Base-by-base conservation (phyloP, 2,797 vertebrate species). In the Malacoraja senta region DNA sequence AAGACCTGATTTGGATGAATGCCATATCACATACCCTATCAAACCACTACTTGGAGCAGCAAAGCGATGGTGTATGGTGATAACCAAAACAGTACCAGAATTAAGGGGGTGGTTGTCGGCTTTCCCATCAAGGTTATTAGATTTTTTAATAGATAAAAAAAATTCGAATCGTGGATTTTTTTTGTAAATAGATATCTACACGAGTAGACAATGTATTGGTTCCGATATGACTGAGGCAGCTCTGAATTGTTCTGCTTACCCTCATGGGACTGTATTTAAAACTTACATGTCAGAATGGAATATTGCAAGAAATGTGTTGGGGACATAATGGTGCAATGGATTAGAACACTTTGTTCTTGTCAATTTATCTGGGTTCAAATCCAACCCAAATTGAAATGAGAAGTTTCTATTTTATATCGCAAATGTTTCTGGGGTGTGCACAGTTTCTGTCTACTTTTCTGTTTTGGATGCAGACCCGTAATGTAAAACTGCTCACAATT, bases 1-100 rank as follows among this genome's bases (percentile, higher is more conserved):
- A 92, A 92, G 90, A 92, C 90, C 90, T 92, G 90, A 92, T 92
- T 53, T 76, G 90, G 90, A 92, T 76, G 90, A 92, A 92, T 92
- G 68, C 71, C 38, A 92, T 76, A 92, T 76, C 26, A 76, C 68
- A 92, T 91, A 91, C 26, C 90, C 68, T 76, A 53, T 92, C 90
- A 92, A 76, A 92, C 83, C 53, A 86, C 71, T 92, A 92, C 72
- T 76, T 92, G 90, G 90, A 92, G 71, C 71, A 92, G 90, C 90
- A 92, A 92, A 71, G 84, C 17, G 84, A 65, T 88, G 61, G 72
- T 92, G 68, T 92, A 32, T 35, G 90, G 38, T 92, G 90, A 92
- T 72, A 76, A 91, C 13, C 26, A 38, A 26, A 91, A 81, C 38
- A 91, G 35, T 91, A 92, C 38, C 90, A 92, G 90, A 92, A 92